These are phyloP conservation scores for Agrilus cyanescens DNA, from an alignment of 2,888 invertebrate species.

Conservation along the genomic window DNA sequence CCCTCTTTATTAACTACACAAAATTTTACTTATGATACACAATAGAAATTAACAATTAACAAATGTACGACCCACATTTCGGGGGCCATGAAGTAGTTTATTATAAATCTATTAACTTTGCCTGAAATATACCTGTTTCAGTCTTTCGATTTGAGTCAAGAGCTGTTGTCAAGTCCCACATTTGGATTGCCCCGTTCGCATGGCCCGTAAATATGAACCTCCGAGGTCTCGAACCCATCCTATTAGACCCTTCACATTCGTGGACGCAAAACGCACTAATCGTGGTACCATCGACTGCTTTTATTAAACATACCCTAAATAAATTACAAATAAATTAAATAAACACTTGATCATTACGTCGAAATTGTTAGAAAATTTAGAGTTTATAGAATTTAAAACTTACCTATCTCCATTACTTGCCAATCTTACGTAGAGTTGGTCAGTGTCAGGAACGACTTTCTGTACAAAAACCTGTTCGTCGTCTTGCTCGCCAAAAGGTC, in stretches of 20 bases:
- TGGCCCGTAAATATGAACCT: conserved; percentile 87
- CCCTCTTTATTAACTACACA: conserved; percentile 53
- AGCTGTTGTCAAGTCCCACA: conserved; percentile 98
- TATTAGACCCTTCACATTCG: conserved; percentile 92
- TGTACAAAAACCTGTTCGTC: conserved; percentile 97
- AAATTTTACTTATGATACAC: conserved; percentile 8
- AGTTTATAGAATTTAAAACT: conserved; percentile 1
- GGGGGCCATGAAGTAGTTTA: no score
- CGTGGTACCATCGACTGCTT: conserved; percentile 85
- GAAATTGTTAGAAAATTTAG: background rate
- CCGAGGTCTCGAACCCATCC: conserved; percentile 81
- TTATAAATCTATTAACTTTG: background rate
- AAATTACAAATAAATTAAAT: conserved; percentile 3
- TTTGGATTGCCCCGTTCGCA: conserved; percentile 84
- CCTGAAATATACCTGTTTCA: conserved; percentile 33
- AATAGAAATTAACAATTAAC: no score
- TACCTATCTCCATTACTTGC: conserved; percentile 91
- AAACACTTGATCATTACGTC: background rate
- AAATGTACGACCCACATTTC: no score
- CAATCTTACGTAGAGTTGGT: conserved; percentile 84
- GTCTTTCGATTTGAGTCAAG: conserved; percentile 59
- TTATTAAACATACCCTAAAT: conserved; percentile 79
- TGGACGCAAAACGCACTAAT: conserved; percentile 95
- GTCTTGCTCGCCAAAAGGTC: conserved; percentile 96
- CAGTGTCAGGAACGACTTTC: conserved; percentile 94